These are phyloP conservation scores for Ranitomeya variabilis DNA, from an alignment of 2,113 vertebrate species.

Conservation along the genomic window DNA sequence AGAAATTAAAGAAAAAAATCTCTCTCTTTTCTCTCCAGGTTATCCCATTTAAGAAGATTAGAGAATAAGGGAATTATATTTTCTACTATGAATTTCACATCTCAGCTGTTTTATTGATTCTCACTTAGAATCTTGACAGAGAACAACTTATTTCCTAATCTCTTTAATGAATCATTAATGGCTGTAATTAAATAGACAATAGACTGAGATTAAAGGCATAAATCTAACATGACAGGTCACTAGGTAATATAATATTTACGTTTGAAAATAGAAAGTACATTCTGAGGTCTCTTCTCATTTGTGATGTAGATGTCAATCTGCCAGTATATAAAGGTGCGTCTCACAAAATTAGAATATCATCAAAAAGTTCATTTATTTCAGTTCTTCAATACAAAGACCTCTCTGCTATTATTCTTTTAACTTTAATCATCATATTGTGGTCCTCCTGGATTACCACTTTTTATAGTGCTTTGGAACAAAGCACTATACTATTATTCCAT, in stretches of 20 bases:
- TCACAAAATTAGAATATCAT: too few relatives aligned
- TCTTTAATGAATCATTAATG: slow-evolving; percentile 12
- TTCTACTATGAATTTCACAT: neutral
- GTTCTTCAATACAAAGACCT: too few relatives aligned
- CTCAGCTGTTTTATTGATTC: neutral
- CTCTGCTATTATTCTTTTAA: too few relatives aligned
- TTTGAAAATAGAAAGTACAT: neutral
- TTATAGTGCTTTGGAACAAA: too few relatives aligned
- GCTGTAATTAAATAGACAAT: neutral
- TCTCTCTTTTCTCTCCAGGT: neutral
- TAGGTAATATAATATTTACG: neutral
- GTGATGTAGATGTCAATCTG: neutral
- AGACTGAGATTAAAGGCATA: neutral
- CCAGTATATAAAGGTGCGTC: too few relatives aligned
- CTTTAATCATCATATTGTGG: too few relatives aligned
- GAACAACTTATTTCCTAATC: neutral
- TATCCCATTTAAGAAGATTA: neutral
- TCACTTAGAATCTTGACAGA: neutral
- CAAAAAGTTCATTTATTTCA: too few relatives aligned
- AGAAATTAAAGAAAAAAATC: too few relatives aligned
- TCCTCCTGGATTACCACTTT: too few relatives aligned
- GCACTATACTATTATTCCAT: too few relatives aligned
- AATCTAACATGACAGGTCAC: neutral
- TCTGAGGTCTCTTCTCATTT: neutral
- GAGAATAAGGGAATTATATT: neutral